These are phyloP conservation scores for Globia sparganii DNA, from an alignment of 2,888 invertebrate species.

Conservation along the genomic window DNA sequence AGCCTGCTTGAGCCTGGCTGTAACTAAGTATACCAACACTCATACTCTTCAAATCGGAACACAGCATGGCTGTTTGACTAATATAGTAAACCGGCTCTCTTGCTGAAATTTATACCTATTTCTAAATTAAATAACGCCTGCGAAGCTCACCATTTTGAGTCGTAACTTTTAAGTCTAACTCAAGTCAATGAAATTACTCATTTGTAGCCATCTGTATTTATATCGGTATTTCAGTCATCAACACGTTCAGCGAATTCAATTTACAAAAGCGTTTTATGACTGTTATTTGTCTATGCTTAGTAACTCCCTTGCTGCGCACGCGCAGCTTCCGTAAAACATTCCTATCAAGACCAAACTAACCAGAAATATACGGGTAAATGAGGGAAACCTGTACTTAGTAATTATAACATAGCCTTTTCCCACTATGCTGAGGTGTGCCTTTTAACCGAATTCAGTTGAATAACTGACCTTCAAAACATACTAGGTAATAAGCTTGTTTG, in stretches of 20 bases:
- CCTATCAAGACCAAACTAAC: background rate
- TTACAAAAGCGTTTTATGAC: conserved; percentile 14
- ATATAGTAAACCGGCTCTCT: background rate
- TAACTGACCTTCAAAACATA: background rate
- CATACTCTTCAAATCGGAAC: background rate
- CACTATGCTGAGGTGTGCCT: background rate
- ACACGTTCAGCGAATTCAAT: conserved; percentile 5
- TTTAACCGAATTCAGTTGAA: too few species aligned
- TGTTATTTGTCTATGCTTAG: background rate
- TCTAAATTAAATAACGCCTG: background rate
- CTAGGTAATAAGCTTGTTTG: background rate
- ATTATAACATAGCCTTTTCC: background rate
- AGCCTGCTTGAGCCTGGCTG: background rate
- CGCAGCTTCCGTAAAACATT: background rate
- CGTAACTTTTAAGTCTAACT: background rate
- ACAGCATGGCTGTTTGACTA: background rate
- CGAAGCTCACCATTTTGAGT: background rate
- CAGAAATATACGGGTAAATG: background rate
- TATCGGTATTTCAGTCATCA: background rate
- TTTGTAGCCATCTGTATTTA: background rate
- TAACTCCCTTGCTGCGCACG: background rate
- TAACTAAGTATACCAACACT: background rate
- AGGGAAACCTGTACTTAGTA: background rate
- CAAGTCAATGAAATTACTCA: background rate
- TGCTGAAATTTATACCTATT: background rate